Conservation (phyloP, 2,888 invertebrate species). For the Leucania comma region DNA sequence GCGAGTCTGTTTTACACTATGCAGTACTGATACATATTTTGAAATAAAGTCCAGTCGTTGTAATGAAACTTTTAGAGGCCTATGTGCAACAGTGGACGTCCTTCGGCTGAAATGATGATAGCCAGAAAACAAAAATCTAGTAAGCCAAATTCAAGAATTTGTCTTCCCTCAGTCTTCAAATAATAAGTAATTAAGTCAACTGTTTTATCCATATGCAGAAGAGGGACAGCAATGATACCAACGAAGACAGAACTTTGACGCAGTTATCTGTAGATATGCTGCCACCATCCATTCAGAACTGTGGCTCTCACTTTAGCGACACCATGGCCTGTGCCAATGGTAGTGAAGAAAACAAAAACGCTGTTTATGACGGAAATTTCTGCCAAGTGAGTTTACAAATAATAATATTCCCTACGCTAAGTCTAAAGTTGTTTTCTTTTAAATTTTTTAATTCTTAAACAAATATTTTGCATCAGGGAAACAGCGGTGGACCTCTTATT, state of each 20-base stretch:
- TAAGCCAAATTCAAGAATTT: neutral
- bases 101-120: no score
- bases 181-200: neutral
- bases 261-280: slow-evolving; percentile 76
- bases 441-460: neutral
- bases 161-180: neutral
- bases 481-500: slow-evolving; percentile 84
- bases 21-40: no score
- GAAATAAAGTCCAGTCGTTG: no score
- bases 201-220: slow-evolving; percentile 59
- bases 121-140: neutral
- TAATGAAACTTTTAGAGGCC: no score
- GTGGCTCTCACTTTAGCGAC: slow-evolving; percentile 76
- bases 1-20: no score
- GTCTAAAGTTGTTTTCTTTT: neutral
- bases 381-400: slow-evolving; percentile 74
- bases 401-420: neutral
- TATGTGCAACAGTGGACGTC: neutral
- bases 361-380: slow-evolving; percentile 70
- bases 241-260: slow-evolving; percentile 74
- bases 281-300: slow-evolving; percentile 69
- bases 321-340: slow-evolving; percentile 80
- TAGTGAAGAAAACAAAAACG: slow-evolving; percentile 71
- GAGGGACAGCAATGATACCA: slow-evolving; percentile 65
- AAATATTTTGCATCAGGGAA: slow-evolving; percentile 74